Percentiles rank a stretch among this genome's conserved stretches.
Conservation (phyloP, 2,888 invertebrate species). For the Drosophila planitibia region DNA sequence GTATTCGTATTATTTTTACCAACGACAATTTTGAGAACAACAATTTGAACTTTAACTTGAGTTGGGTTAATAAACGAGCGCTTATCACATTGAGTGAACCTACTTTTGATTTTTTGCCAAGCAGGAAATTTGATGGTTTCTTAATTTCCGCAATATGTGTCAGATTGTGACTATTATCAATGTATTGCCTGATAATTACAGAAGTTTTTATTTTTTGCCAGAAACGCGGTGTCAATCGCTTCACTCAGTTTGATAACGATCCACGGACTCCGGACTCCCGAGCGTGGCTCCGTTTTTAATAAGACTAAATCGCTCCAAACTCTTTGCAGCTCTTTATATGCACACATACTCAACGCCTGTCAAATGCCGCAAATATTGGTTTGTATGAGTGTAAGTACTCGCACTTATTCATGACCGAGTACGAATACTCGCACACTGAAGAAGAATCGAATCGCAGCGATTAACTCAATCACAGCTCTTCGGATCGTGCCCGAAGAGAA, state of each 20-base stretch:
- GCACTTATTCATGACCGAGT: slow-evolving; percentile 19
- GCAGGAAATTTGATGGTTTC: slow-evolving; percentile 53
- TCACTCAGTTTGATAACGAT: slow-evolving; percentile 28
- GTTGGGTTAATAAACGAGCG: background rate
- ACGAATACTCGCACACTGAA: slow-evolving; percentile 18
- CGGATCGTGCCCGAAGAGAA: slow-evolving; percentile 16
- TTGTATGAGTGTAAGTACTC: slow-evolving; percentile 10
- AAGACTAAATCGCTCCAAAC: slow-evolving; percentile 71
- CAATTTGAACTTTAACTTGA: background rate
- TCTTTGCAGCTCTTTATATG: slow-evolving; percentile 71
- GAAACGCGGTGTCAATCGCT: slow-evolving; percentile 1
- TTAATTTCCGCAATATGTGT: slow-evolving; percentile 2
- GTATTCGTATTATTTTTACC: background rate
- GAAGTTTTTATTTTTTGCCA: background rate
- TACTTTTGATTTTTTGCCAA: slow-evolving; percentile 41
- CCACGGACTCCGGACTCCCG: slow-evolving; percentile 46
- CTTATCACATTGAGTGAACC: slow-evolving; percentile 19
- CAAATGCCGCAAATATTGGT: background rate
- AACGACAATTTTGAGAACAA: background rate
- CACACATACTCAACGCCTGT: slow-evolving; percentile 41
- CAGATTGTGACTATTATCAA: slow-evolving; percentile 9
- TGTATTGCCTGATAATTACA: background rate
- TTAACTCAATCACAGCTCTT: slow-evolving; percentile 37
- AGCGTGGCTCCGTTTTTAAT: slow-evolving; percentile 56
- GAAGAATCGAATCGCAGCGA: slow-evolving; percentile 31